These are phyloP conservation scores for Lithobates sylvaticus DNA, from an alignment of 2,797 vertebrate species.

Conservation along the genomic window DNA sequence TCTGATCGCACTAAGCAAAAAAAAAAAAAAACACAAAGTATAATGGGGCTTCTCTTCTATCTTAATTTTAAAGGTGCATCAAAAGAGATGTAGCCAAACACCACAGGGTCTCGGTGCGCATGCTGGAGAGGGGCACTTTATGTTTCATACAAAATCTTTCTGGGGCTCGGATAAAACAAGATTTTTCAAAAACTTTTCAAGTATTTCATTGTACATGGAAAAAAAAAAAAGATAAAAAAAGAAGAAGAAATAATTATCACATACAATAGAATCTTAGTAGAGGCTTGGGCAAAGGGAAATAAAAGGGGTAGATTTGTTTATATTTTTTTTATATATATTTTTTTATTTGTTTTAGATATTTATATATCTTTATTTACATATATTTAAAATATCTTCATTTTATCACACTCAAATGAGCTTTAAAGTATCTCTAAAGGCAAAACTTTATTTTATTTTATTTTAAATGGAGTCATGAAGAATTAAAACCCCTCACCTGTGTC, in stretches of 20 bases:
- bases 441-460: no score
- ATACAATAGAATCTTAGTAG: background rate
- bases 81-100: background rate
- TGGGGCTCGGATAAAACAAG: background rate
- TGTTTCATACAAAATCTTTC: background rate
- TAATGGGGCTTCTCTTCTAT: background rate
- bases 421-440: no score
- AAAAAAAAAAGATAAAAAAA: background rate
- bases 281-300: background rate
- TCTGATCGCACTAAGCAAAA: background rate
- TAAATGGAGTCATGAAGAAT: no score
- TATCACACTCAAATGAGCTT: no score
- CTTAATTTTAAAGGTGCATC: constrained; percentile 1
- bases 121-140: constrained; percentile 64
- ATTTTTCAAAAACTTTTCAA: background rate
- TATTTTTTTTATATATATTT: no score
- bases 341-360: no score
- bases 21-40: background rate
- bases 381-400: no score
- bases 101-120: background rate
- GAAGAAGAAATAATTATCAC: background rate
- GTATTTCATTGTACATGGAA: background rate
- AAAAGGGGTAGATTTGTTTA: background rate
- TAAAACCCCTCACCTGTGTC: no score
- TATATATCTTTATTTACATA: no score